Percentiles rank a stretch among this genome's conserved stretches.
Conservation (phyloP, 1,140 invertebrate genomes). For the Propsilocerus akamusi region DNA sequence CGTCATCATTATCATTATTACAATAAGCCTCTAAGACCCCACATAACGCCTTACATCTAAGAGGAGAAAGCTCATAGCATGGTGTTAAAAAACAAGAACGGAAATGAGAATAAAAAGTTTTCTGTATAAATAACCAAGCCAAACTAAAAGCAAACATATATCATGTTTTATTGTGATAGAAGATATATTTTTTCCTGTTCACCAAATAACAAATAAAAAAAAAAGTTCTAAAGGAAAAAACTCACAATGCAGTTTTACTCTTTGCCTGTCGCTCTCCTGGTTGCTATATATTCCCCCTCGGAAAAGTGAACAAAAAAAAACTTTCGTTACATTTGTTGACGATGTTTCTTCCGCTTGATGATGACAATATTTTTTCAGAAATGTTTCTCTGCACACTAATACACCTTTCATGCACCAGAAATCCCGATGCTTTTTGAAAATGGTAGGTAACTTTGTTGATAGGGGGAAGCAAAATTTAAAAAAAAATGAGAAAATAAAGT, state of each 20-base stretch:
- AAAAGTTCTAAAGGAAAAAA: too few relatives aligned
- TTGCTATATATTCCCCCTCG: too few relatives aligned
- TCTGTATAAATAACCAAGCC: not conserved
- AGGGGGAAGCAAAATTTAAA: too few relatives aligned
- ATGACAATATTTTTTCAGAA: not conserved
- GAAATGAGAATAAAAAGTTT: constrained; percentile 3
- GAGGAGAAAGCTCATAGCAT: not conserved
- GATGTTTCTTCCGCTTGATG: not conserved
- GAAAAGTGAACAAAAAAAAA: not conserved
- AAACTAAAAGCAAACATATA: constrained; percentile 1
- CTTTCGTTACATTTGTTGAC: not conserved
- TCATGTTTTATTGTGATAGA: not conserved
- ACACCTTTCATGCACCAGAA: too few relatives aligned
- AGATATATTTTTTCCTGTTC: not conserved
- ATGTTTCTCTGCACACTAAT: not conserved
- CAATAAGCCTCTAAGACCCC: not conserved
- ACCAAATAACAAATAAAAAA: not conserved
- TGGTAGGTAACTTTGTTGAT: too few relatives aligned
- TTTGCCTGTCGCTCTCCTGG: too few relatives aligned
- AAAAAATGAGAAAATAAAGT: too few relatives aligned
- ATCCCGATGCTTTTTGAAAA: too few relatives aligned
- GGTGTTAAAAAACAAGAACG: not conserved
- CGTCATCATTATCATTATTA: not conserved
- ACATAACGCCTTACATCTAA: not conserved
- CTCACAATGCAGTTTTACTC: too few relatives aligned